These are phyloP conservation scores for Elephas maximus DNA, from an alignment of 2,113 vertebrate species.

Conservation along the genomic window DNA sequence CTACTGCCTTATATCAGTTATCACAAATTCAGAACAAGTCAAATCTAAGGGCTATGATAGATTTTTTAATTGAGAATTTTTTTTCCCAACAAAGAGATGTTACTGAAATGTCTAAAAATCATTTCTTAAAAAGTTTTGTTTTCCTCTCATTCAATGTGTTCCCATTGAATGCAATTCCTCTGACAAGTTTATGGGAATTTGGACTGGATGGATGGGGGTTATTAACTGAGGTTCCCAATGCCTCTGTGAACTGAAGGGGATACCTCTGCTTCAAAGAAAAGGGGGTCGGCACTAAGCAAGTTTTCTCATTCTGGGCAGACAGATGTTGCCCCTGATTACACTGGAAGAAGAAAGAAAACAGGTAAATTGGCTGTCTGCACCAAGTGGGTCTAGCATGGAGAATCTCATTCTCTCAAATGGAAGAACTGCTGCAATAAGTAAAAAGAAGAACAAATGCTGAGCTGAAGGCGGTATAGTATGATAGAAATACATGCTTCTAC, in stretches of 20 bases:
- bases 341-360: conserved; percentile 66
- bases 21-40: not conserved
- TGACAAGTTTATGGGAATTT: accelerated
- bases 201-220: not conserved
- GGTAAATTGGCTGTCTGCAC: conserved; percentile 59
- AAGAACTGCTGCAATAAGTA: not conserved
- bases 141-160: not conserved
- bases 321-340: conserved; percentile 67
- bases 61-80: not conserved
- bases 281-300: not conserved
- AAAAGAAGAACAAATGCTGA: not conserved
- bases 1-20: accelerated
- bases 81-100: not conserved
- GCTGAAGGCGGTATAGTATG: not conserved
- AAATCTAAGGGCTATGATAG: accelerated
- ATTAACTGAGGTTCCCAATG: not conserved
- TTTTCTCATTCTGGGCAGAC: conserved; percentile 39
- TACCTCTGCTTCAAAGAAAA: conserved; percentile 35
- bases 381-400: conserved; percentile 7
- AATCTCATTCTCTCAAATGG: conserved; percentile 55
- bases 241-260: not conserved
- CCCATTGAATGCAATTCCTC: not conserved
- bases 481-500: not conserved
- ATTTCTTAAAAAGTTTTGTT: not conserved
- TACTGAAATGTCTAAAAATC: not conserved